These are phyloP conservation scores for Dendrolimus kikuchii DNA, from an alignment of 1,140 invertebrate species.

Conservation along the genomic window DNA sequence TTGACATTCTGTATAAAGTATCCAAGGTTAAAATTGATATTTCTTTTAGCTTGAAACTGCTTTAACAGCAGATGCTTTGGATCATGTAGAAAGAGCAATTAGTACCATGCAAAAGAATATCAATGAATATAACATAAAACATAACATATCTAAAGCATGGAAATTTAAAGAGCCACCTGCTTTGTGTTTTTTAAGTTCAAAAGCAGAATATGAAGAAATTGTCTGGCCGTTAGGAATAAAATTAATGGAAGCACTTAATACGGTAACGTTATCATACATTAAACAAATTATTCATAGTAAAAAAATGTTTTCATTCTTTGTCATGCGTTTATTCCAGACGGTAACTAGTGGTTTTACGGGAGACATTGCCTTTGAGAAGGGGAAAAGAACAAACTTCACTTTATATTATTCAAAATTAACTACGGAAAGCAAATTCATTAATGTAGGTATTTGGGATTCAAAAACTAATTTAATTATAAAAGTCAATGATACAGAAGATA, in stretches of 20 bases:
- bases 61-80: constrained; percentile 45
- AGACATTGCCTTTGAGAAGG: constrained; percentile 79
- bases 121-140: constrained; percentile 5
- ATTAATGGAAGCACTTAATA: constrained; percentile 31
- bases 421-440: constrained; percentile 42
- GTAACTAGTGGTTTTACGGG: constrained; percentile 82
- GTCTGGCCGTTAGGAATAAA: constrained; percentile 39
- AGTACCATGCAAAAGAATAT: constrained; percentile 26
- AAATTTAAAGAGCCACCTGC: constrained; percentile 2
- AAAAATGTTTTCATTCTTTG: not conserved
- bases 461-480: constrained; percentile 39
- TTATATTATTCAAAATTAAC: constrained; percentile 54
- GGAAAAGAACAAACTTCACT: constrained; percentile 45
- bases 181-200: not conserved
- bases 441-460: constrained; percentile 52
- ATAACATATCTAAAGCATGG: not conserved
- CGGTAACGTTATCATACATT: constrained; percentile 17
- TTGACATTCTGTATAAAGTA: no score
- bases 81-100: constrained; percentile 54
- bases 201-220: constrained; percentile 28
- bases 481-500: constrained; percentile 34
- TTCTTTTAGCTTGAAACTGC: constrained; percentile 50
- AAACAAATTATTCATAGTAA: not conserved
- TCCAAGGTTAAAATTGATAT: not conserved
- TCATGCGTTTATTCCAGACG: constrained; percentile 53